phyloP scores from a whole-genome alignment of 2,888 invertebrate genomes.

The Scaptomyza cyrtandrae region DNA sequence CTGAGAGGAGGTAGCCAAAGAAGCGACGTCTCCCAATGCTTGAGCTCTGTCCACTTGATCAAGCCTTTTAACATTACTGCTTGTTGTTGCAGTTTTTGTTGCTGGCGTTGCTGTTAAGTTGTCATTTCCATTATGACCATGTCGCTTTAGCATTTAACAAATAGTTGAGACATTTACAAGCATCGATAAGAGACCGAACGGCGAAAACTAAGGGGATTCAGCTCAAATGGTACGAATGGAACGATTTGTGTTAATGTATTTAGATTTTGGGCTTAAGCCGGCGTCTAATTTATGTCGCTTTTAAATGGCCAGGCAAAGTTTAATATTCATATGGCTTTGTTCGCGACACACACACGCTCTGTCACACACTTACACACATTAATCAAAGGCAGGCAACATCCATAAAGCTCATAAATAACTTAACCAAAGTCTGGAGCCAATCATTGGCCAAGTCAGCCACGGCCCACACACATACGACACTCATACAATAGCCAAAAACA shows the following conservation, averaged over 20 bases:
- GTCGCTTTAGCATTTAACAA: constrained; percentile 83
- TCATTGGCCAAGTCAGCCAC: constrained; percentile 38
- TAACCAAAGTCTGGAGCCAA: constrained; percentile 18
- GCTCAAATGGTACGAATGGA: constrained; percentile 38
- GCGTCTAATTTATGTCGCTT: constrained; percentile 72
- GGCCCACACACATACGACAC: constrained; percentile 59
- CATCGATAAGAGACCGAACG: constrained; percentile 64
- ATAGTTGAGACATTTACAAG: constrained; percentile 84
- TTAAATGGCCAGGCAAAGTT: constrained; percentile 61
- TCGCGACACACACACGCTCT: constrained; percentile 11
- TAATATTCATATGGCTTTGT: constrained; percentile 69
- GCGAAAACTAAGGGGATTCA: constrained; percentile 6
- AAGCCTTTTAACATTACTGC: constrained; percentile 72
- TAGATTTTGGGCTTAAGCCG: constrained; percentile 47
- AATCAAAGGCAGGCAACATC: constrained; percentile 62
- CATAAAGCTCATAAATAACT: constrained; percentile 68
- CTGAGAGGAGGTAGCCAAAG: constrained; percentile 2
- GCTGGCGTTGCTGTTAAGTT: constrained; percentile 73
- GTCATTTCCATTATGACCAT: constrained; percentile 83
- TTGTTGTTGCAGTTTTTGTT: constrained; percentile 23
- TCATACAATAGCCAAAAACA: constrained; percentile 46
- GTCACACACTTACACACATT: constrained; percentile 66
- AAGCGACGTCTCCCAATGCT: constrained; percentile 11
- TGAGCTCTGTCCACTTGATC: constrained; percentile 50
- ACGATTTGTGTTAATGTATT: constrained; percentile 74